Conservation (phyloP, 2,113 vertebrate species). For the Xenotilapia longispinis region DNA sequence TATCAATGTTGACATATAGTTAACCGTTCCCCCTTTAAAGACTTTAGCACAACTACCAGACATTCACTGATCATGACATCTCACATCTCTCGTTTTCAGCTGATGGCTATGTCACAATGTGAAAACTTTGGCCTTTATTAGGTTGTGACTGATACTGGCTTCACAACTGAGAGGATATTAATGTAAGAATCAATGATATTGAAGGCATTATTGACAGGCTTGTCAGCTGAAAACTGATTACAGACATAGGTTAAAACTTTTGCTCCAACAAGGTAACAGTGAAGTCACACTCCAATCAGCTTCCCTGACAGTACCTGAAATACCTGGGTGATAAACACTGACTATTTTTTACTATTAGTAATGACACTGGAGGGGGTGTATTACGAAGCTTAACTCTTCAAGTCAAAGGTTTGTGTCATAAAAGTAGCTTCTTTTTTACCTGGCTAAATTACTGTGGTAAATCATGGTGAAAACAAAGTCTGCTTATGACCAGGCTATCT, state of each 20-base stretch:
- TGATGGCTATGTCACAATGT: neutral
- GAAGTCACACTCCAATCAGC: neutral
- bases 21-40: neutral
- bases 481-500: neutral
- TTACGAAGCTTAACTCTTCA: neutral
- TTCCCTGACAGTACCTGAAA: conserved; percentile 6
- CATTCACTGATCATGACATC: neutral
- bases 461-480: neutral
- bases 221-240: neutral
- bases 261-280: neutral
- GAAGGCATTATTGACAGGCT: neutral
- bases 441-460: neutral
- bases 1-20: neutral
- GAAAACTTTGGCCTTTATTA: neutral
- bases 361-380: conserved; percentile 38
- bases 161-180: neutral
- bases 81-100: neutral
- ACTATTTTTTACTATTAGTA: conserved; percentile 66
- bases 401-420: neutral
- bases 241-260: neutral
- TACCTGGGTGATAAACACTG: neutral
- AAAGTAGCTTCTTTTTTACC: neutral
- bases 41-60: neutral
- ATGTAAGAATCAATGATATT: neutral
- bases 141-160: neutral